Evolutionary conservation across 2,797 vertebrate species (phyloP).

Genomic region (Arnoldichthys spilopterus): DNA sequence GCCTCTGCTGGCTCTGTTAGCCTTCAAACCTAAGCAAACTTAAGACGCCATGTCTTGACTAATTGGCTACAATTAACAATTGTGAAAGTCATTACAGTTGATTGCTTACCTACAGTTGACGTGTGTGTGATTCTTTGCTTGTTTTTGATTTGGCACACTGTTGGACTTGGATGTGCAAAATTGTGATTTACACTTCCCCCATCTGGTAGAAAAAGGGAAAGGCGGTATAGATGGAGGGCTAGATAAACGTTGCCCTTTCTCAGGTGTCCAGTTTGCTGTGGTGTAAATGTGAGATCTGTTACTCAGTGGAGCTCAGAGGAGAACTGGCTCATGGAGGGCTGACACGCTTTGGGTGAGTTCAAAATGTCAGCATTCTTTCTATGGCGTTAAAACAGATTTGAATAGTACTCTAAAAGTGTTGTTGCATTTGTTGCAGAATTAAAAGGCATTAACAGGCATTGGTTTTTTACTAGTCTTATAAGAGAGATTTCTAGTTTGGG

Average conservation of each 20-base stretch:
- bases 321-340: slow-evolving; percentile 49
- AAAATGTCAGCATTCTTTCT: not conserved
- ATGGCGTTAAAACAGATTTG: not conserved
- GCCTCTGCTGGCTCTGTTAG: not conserved
- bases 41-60: no score
- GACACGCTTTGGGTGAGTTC: slow-evolving; percentile 54
- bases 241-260: slow-evolving; percentile 27
- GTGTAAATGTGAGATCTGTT: slow-evolving; percentile 39
- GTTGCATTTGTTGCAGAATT: not conserved
- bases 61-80: no score
- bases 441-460: not conserved
- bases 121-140: not conserved
- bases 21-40: not conserved
- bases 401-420: not conserved
- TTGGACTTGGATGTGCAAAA: not conserved
- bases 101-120: not conserved
- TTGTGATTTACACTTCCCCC: slow-evolving; percentile 25
- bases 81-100: no score
- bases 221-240: slow-evolving; percentile 14
- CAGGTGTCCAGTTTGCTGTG: slow-evolving; percentile 29
- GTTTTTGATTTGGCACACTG: not conserved
- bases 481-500: not conserved
- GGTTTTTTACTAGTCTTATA: not conserved
- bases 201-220: slow-evolving; percentile 13
- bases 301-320: slow-evolving; percentile 43